phyloP scores from a whole-genome alignment of 2,797 vertebrate species.

The Danionella dracula region DNA sequence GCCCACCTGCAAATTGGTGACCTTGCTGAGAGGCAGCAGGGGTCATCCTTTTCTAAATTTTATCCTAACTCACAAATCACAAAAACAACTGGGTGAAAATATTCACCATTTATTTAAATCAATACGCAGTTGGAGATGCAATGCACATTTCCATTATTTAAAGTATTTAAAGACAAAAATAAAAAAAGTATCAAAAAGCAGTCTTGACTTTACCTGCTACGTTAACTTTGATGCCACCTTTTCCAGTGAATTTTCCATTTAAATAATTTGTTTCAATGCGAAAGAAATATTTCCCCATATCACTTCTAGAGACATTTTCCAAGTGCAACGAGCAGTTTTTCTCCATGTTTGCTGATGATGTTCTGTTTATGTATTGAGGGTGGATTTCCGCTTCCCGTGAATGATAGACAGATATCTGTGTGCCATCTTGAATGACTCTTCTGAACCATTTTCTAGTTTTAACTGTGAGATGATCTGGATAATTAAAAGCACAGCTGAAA shows the following conservation, averaged over 20 bases:
- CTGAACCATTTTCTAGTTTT: conserved; percentile 52
- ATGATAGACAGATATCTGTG: conserved; percentile 4
- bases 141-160: no score
- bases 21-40: no score
- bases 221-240: background rate
- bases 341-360: background rate
- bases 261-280: background rate
- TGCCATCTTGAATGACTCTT: background rate
- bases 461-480: background rate
- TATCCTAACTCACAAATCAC: no score
- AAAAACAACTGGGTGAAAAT: no score
- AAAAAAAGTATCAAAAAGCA: no score
- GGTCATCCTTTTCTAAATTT: no score
- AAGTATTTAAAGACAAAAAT: no score
- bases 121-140: no score
- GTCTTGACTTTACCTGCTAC: conserved; percentile 21
- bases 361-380: conserved; percentile 3
- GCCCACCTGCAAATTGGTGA: no score
- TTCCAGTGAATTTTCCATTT: fast-evolving
- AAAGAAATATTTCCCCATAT: conserved; percentile 13
- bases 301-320: conserved; percentile 10
- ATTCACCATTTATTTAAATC: no score
- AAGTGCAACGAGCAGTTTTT: conserved; percentile 20
- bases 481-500: conserved; percentile 1
- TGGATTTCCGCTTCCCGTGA: background rate